These are phyloP conservation scores for Phataginus tricuspis DNA, from an alignment of 2,797 vertebrate genomes.

Conservation along the genomic window DNA sequence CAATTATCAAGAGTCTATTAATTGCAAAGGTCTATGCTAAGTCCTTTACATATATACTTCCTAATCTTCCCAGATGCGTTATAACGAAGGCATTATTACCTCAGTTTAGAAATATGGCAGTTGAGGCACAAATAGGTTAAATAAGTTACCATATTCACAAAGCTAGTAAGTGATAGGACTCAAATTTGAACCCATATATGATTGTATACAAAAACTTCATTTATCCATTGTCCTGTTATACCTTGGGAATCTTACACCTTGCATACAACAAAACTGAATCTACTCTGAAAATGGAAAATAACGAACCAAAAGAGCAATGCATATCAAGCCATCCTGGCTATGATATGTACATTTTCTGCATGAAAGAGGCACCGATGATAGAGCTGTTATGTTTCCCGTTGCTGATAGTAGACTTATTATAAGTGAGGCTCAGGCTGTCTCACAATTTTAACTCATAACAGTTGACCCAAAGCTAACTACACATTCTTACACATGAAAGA, in stretches of 20 bases:
- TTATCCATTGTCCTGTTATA: neutral
- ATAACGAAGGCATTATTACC: neutral
- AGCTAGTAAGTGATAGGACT: neutral
- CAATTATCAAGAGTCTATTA: neutral
- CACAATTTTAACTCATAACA: neutral
- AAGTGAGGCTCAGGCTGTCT: neutral
- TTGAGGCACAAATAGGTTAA: neutral
- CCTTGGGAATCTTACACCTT: neutral
- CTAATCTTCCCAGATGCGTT: neutral
- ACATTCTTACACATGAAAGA: neutral
- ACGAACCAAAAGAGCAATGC: neutral
- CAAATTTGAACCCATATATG: slow-evolving; percentile 13
- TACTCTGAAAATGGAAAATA: neutral
- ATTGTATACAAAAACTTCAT: neutral
- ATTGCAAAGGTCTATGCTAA: neutral
- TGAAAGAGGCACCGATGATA: neutral
- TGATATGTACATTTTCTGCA: neutral
- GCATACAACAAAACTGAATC: neutral
- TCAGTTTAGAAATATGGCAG: neutral
- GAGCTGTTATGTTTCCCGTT: neutral
- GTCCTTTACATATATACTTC: neutral
- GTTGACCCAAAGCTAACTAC: neutral
- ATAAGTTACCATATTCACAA: neutral
- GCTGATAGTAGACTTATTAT: neutral
- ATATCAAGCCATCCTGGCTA: neutral